Conservation (phyloP, 2,797 vertebrate species). For the Capromys pilorides region DNA sequence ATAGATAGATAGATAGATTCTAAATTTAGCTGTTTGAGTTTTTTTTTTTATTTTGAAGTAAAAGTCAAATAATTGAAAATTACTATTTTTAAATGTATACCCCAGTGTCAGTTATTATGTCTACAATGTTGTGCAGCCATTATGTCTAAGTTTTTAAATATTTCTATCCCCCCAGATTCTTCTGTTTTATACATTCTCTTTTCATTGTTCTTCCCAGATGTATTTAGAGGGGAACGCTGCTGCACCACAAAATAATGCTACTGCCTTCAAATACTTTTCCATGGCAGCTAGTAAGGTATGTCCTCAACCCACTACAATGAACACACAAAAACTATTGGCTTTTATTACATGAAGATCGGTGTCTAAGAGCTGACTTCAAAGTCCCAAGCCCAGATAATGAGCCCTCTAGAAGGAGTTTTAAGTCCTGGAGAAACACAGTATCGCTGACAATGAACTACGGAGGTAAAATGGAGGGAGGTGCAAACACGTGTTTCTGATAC, state of each 20-base stretch:
- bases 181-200: conserved; percentile 6
- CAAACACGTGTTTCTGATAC: background rate
- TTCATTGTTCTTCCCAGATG: conserved; percentile 76
- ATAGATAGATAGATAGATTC: too few species aligned
- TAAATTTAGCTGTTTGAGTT: background rate
- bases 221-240: conserved; percentile 83
- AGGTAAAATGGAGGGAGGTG: background rate
- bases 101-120: background rate
- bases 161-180: conserved; percentile 1
- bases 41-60: background rate
- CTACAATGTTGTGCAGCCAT: background rate
- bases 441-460: background rate
- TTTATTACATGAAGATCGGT: background rate
- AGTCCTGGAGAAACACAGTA: background rate
- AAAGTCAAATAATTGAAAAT: conserved; percentile 51
- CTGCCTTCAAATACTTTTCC: conserved; percentile 83
- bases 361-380: background rate
- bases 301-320: background rate
- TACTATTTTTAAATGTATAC: background rate
- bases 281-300: conserved; percentile 84
- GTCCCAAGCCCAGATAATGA: background rate
- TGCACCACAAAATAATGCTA: conserved; percentile 79
- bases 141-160: conserved; percentile 29
- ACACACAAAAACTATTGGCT: background rate
- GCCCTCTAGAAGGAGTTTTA: background rate